Evolutionary conservation across 2,113 vertebrate genomes (phyloP), one percentile per base, ranked within the genome.

Genomic region (Daphoenositta chrysoptera): DNA sequence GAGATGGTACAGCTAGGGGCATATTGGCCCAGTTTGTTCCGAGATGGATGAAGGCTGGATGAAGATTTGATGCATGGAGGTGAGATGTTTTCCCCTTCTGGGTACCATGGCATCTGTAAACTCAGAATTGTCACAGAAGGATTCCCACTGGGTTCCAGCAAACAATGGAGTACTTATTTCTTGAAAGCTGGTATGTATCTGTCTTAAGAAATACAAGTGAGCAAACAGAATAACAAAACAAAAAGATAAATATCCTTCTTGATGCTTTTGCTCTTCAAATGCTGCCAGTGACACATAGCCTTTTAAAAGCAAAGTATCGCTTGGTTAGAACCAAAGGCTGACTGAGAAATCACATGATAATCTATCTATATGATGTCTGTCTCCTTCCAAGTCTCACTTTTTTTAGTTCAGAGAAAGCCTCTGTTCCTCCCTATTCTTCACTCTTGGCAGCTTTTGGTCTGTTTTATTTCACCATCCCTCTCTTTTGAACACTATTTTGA

Each of bases 21-120:
- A 6, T 0, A 0, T 13, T 7, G 2, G 40, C 40, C 15, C 17
- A 3, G 0, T 28, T 26, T 42, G 11, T 72, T 77, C 54, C 66
- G 69, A 73, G 27, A 16, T 15, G 17, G 10, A 44, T 73, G 45
- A 86, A 65, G 31, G 26, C 22, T 89, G 56, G 39, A 53, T 27
- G 31, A 37, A 39, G 2, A 4, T 23, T 24, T 2, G 3, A 44
- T 28, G 13, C 3, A 37, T 30, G 21, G 42, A 65, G 31, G 13
- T 31, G 33, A 73, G 45, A n/a, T 53, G 73, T 93, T 48, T 16
- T 20, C 3, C 15, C 9, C 13, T 83, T 92, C 19, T 72, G 28
- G 19, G 21, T 27, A 18, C 11, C 44, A 20, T 31, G 44, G 4
- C 53, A 37, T 72, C 28, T 90, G 15, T 40, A 83, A 83, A 70